Base-by-base conservation (phyloP, 2,888 invertebrate species). In the Vanessa cardui region DNA sequence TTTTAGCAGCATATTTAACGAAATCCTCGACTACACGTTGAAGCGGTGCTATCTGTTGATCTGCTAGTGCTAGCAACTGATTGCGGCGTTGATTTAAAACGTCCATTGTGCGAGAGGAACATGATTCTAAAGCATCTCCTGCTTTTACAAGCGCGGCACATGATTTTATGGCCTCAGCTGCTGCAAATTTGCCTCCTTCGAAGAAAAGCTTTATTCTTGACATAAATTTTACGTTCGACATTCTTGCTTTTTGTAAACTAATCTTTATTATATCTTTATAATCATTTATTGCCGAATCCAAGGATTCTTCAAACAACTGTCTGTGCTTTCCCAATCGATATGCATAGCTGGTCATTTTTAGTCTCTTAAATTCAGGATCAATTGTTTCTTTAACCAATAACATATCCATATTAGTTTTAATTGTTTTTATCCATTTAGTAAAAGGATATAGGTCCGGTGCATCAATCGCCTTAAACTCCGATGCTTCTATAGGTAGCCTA, bases 261-360 rank as follows among this genome's bases (percentile, higher is more conserved):
- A 82, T 72, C 39, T 85, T 80, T 0, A 86, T 61, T n/a, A 77
- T 69, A 31, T 68, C 77, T 66, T 84, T 88, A 69, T 75, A 83
- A 1, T 75, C 71, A 6, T 74, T 77, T 18, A 86, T 64, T 2
- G 80, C 82, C 8, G 52, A 58, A 54, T 83, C 75, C 26, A 90
- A 75, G 16, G 90, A 90, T 5, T 84, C 82, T 58, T 85, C 83
- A 74, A 85, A 91, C 6, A 81, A 72, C 16, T 71, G 67, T 3
- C 82, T 81, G 71, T 88, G 80, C 71, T 83, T 87, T 1, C 66
- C n/a, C 58, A 92, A 73, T 5, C 91, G 85, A 2, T 76, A 68
- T 2, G 79, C 79, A 69, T 88, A 90, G 73, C 91, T 92, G 31
- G 70, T 74, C 85, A 89, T 85, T 78, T 87, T 89, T 9, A 90